A percentile compares a stretch with the other conserved stretches of the same genome.
These are phyloP conservation scores for Synergus japonicus DNA, from an alignment of 2,888 invertebrate species.

Conservation along the genomic window DNA sequence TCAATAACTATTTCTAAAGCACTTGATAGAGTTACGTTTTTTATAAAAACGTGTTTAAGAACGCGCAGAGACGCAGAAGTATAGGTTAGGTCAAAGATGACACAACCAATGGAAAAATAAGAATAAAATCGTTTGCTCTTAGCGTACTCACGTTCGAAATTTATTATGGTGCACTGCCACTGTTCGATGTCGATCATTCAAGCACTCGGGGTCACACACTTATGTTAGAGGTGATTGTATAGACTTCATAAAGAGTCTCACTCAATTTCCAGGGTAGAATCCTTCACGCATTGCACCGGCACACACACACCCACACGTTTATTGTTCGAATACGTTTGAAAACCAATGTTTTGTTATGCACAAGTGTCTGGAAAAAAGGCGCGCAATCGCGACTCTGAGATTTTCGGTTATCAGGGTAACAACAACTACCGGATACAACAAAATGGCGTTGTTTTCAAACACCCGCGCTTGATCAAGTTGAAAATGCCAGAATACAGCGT, in stretches of 20 bases:
- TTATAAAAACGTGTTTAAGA: background rate
- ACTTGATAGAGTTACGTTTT: background rate
- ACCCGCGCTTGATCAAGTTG: constrained; percentile 73
- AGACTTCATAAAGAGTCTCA: constrained; percentile 33
- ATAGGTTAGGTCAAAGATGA: background rate
- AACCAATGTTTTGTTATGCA: background rate
- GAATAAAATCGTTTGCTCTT: constrained; percentile 5
- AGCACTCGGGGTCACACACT: constrained; percentile 42
- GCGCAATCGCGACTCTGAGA: background rate
- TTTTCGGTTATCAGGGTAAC: background rate
- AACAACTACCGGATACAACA: constrained; percentile 53
- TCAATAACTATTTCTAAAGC: background rate
- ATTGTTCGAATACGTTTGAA: background rate
- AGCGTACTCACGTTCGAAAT: constrained; percentile 47
- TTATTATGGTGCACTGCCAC: constrained; percentile 44
- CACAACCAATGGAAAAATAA: background rate
- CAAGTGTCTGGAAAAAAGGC: background rate
- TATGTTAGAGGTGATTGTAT: constrained; percentile 26
- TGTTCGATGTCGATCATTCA: constrained; percentile 45
- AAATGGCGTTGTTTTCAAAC: constrained; percentile 68
- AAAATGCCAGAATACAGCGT: constrained; percentile 71
- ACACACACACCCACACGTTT: constrained; percentile 30
- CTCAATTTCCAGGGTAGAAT: constrained; percentile 17
- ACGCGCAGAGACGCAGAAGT: background rate
- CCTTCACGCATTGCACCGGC: constrained; percentile 22